phyloP scores from a whole-genome alignment of 1,140 invertebrate genomes.

The Drosophila bocki region DNA sequence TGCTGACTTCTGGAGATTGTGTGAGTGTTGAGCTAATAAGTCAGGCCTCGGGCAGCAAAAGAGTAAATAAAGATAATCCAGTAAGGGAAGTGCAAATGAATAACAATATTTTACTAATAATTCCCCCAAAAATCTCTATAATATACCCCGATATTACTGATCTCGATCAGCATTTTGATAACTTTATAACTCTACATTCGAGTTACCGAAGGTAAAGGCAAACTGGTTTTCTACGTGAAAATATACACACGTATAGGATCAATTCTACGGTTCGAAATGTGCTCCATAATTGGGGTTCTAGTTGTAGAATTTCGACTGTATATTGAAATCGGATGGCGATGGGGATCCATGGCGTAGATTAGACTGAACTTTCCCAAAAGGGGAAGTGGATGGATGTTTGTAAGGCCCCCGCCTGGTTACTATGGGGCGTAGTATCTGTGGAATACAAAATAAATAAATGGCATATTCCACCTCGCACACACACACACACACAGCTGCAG shows the following conservation, averaged over 20 bases:
- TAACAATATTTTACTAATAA: neutral
- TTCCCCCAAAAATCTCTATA: too few relatives aligned
- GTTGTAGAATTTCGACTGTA: slow-evolving; percentile 17
- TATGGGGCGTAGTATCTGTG: slow-evolving; percentile 50
- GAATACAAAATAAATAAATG: slow-evolving; percentile 53
- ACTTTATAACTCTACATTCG: neutral
- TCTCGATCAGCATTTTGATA: neutral
- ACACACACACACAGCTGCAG: slow-evolving; percentile 33
- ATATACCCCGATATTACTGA: too few relatives aligned
- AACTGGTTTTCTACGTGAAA: slow-evolving; percentile 4
- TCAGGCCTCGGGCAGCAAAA: slow-evolving; percentile 44
- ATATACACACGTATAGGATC: slow-evolving; percentile 2
- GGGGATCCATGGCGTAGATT: slow-evolving; percentile 50
- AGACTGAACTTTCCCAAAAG: slow-evolving; percentile 68
- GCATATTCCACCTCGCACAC: slow-evolving; percentile 45
- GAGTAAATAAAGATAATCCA: slow-evolving; percentile 52
- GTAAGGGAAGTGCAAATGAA: neutral
- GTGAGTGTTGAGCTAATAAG: slow-evolving; percentile 64
- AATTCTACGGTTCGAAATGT: slow-evolving; percentile 7
- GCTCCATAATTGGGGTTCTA: slow-evolving; percentile 7
- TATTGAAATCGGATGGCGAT: slow-evolving; percentile 24
- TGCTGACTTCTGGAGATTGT: slow-evolving; percentile 38
- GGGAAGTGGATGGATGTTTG: slow-evolving; percentile 37
- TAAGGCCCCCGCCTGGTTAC: slow-evolving; percentile 35
- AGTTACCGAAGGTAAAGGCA: neutral